Evolutionary conservation across 2,797 vertebrate genomes (phyloP).

Genomic region (Pampus argenteus): DNA sequence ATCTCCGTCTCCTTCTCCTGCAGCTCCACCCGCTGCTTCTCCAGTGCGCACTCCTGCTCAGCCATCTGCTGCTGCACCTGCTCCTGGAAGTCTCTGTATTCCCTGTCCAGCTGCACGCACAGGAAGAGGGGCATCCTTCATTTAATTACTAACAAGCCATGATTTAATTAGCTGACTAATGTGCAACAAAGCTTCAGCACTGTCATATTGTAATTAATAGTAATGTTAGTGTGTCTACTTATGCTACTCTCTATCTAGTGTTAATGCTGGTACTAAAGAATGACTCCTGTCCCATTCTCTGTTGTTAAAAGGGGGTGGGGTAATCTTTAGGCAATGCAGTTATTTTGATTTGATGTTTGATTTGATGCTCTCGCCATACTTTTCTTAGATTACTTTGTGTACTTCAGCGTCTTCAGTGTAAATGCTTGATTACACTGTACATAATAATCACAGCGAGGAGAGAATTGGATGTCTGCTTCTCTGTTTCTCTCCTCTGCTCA

Average conservation of each 20-base stretch:
- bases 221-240: not conserved
- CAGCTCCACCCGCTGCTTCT: slow-evolving; percentile 90
- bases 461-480: no score
- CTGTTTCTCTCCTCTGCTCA: no score
- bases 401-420: no score
- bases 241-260: not conserved
- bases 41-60: slow-evolving; percentile 89
- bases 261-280: no score
- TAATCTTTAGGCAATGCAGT: no score
- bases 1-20: slow-evolving; percentile 95
- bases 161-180: slow-evolving; percentile 12
- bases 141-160: slow-evolving; percentile 29
- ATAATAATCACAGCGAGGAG: no score
- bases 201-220: slow-evolving; percentile 8
- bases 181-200: slow-evolving; percentile 6
- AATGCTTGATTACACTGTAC: no score
- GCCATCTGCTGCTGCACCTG: slow-evolving; percentile 93
- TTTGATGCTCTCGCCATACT: no score
- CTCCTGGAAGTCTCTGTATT: slow-evolving; percentile 92
- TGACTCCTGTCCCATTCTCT: no score
- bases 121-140: slow-evolving; percentile 16
- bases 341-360: no score
- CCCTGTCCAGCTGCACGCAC: slow-evolving; percentile 88
- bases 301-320: no score
- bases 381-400: no score